Evolutionary conservation across 2,113 vertebrate species (phyloP).

Genomic region (Cryptotis parvus): DNA sequence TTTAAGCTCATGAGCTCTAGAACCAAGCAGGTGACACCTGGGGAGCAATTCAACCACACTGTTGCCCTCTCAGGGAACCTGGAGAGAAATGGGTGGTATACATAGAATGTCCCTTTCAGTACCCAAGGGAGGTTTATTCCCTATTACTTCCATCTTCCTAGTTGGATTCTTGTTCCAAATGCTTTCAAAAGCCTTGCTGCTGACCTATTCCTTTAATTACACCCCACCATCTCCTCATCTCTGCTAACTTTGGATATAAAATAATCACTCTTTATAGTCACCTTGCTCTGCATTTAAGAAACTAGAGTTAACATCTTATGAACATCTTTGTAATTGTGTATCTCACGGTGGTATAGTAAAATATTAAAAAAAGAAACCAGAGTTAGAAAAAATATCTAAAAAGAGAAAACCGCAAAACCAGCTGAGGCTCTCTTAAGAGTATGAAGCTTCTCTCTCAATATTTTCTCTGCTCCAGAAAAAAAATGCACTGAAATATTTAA

Average conservation of each 20-base stretch:
- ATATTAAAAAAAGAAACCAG: neutral
- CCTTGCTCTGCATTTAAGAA: too few species aligned
- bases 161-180: neutral
- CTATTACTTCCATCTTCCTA: neutral
- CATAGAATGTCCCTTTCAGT: neutral
- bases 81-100: neutral
- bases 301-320: too few species aligned
- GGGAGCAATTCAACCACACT: too few species aligned
- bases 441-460: neutral
- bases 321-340: too few species aligned
- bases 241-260: neutral
- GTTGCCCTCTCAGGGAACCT: too few species aligned
- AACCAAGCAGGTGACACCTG: neutral
- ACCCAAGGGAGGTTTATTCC: neutral
- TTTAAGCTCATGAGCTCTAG: rapidly evolving
- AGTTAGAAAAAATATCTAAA: neutral
- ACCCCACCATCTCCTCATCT: neutral
- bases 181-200: neutral
- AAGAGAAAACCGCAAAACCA: neutral
- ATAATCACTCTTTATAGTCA: neutral
- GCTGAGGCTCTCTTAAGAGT: too few species aligned
- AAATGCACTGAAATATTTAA: neutral
- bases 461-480: neutral
- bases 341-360: too few species aligned
- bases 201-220: neutral